Percentiles rank a stretch among this genome's conserved stretches.
phyloP scores from a whole-genome alignment of 2,888 invertebrate species.

The Ceramica pisi region DNA sequence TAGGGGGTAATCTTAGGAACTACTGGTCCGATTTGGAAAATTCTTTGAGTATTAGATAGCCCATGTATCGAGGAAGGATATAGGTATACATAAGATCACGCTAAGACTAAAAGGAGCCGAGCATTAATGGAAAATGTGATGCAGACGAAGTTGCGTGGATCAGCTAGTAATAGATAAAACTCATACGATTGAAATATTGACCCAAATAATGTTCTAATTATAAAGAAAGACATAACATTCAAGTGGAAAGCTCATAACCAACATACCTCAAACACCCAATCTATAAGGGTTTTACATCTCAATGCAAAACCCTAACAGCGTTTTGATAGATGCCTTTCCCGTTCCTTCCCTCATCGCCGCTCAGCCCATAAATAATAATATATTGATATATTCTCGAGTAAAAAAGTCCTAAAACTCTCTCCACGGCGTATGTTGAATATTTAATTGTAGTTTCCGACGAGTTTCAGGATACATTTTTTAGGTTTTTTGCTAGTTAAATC shows the following conservation, averaged over 20 bases:
- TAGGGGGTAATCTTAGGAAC: too few species aligned
- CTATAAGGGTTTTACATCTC: constrained; percentile 1
- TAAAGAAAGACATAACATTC: neutral
- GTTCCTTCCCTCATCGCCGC: constrained; percentile 28
- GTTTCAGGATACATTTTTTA: constrained; percentile 15
- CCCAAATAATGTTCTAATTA: too few species aligned
- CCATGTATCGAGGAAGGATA: too few species aligned
- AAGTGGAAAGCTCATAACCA: neutral
- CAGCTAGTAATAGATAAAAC: too few species aligned
- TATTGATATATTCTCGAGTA: constrained; percentile 55
- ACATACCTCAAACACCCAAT: too few species aligned
- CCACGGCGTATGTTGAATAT: constrained; percentile 47
- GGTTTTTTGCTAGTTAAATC: constrained; percentile 7
- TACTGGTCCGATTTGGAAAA: too few species aligned
- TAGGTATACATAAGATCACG: too few species aligned
- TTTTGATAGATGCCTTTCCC: constrained; percentile 52
- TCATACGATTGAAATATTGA: too few species aligned
- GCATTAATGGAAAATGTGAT: too few species aligned
- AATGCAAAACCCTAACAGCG: constrained; percentile 13
- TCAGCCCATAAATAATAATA: constrained; percentile 53
- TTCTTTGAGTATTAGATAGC: too few species aligned
- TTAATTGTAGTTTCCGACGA: constrained; percentile 48
- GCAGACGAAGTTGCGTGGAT: too few species aligned
- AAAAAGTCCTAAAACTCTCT: constrained; percentile 42
- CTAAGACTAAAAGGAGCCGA: too few species aligned